Evolutionary conservation across 2,888 invertebrate genomes (phyloP).

Genomic region (Bombylius discolor): DNA sequence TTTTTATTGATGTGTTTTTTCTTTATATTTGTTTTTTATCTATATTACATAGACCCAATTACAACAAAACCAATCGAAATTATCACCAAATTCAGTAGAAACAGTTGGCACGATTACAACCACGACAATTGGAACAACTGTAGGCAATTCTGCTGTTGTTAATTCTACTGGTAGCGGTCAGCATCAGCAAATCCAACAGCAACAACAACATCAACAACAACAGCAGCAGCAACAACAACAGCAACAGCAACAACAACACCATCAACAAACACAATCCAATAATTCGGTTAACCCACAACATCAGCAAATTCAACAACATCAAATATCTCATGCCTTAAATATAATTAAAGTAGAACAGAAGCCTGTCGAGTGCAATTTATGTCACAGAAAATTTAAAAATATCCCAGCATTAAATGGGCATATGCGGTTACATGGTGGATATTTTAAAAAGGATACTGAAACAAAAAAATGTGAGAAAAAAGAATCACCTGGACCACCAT

Average conservation of each 20-base stretch:
- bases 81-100: conserved; percentile 7
- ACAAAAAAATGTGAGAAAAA: conserved; percentile 77
- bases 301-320: conserved; percentile 28
- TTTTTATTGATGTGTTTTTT: too few species aligned
- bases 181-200: neutral
- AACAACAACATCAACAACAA: neutral
- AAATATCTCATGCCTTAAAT: conserved; percentile 28
- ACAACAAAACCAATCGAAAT: conserved; percentile 20
- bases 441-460: conserved; percentile 88
- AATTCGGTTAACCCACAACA: conserved; percentile 10
- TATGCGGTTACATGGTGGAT: conserved; percentile 95
- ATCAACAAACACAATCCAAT: conserved; percentile 19
- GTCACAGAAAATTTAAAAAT: conserved; percentile 93
- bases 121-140: conserved; percentile 19
- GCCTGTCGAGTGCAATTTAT: conserved; percentile 89
- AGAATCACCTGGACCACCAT: conserved; percentile 65
- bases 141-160: neutral
- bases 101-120: conserved; percentile 6
- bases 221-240: conserved; percentile 11
- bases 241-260: conserved; percentile 13
- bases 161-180: neutral
- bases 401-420: conserved; percentile 96
- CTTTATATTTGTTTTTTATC: neutral
- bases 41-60: conserved; percentile 18
- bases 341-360: conserved; percentile 52